These are phyloP conservation scores for Drosophila kanapiae DNA, from an alignment of 1,140 invertebrate species.

Conservation along the genomic window DNA sequence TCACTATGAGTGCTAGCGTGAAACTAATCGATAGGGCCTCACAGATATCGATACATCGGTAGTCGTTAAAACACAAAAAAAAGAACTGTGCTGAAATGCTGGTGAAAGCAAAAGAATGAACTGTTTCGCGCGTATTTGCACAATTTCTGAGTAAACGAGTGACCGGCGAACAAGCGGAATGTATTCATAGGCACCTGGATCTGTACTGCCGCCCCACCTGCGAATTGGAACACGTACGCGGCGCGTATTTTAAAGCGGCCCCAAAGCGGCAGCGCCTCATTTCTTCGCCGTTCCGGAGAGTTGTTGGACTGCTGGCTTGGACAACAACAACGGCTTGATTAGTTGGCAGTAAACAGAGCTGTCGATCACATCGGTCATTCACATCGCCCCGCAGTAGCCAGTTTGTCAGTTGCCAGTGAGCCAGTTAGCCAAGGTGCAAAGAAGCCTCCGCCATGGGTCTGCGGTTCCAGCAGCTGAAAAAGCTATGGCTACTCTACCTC, in stretches of 20 bases:
- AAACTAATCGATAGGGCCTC: neutral
- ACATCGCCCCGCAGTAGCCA: slow-evolving; percentile 24
- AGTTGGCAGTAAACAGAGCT: slow-evolving; percentile 58
- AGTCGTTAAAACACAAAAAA: neutral
- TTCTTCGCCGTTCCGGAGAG: slow-evolving; percentile 28
- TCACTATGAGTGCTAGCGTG: neutral
- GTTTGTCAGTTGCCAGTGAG: neutral
- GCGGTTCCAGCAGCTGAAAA: slow-evolving; percentile 80
- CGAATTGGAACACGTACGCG: slow-evolving; percentile 26
- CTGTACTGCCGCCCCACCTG: slow-evolving; percentile 30
- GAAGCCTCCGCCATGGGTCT: slow-evolving; percentile 69
- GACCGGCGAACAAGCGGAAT: slow-evolving; percentile 43
- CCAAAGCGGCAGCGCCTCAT: slow-evolving; percentile 12
- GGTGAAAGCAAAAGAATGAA: slow-evolving; percentile 36
- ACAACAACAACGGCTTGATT: slow-evolving; percentile 53
- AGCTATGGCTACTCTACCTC: slow-evolving; percentile 81
- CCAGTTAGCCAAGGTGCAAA: neutral
- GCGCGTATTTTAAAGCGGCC: slow-evolving; percentile 44
- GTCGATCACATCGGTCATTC: slow-evolving; percentile 50
- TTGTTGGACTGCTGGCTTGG: slow-evolving; percentile 14
- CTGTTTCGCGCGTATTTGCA: slow-evolving; percentile 22
- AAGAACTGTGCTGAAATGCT: slow-evolving; percentile 1
- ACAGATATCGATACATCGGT: neutral
- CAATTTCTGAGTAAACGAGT: slow-evolving; percentile 30
- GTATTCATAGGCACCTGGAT: slow-evolving; percentile 56